Percentiles rank a stretch among this genome's conserved stretches.
Evolutionary conservation across 2,888 invertebrate species (phyloP).

Genomic region (Cataglyphis albicans): DNA sequence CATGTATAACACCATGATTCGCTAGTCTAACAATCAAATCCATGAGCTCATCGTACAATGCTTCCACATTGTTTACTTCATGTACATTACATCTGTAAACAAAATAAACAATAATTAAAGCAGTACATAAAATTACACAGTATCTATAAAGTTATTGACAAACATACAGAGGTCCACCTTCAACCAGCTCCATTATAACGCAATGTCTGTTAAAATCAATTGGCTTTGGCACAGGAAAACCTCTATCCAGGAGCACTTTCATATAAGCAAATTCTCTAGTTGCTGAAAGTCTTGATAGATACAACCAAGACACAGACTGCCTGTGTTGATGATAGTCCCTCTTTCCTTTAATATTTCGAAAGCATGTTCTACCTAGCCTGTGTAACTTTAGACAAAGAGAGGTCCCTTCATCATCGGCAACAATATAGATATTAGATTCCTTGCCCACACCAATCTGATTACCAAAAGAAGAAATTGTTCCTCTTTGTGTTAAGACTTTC

Average conservation of each 20-base stretch:
- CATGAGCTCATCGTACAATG: conserved; percentile 97
- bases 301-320: conserved; percentile 97
- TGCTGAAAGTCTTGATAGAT: conserved; percentile 97
- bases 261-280: conserved; percentile 99
- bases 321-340: conserved; percentile 98
- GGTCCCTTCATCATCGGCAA: conserved; percentile 92
- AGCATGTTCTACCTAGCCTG: conserved; percentile 97
- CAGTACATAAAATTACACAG: not conserved
- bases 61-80: conserved; percentile 90
- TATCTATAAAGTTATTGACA: not conserved
- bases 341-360: conserved; percentile 97
- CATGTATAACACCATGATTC: conserved; percentile 98
- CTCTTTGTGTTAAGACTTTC: conserved; percentile 93
- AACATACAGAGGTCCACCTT: conserved; percentile 93
- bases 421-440: conserved; percentile 98
- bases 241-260: conserved; percentile 95
- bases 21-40: conserved; percentile 95
- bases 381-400: conserved; percentile 96
- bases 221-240: conserved; percentile 98
- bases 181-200: conserved; percentile 97
- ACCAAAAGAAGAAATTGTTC: conserved; percentile 94
- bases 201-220: conserved; percentile 98
- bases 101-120: not conserved
- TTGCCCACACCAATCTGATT: conserved; percentile 99
- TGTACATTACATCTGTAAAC: conserved; percentile 87